Percentiles rank a stretch among this genome's conserved stretches.
These are phyloP conservation scores for Rallus crepitans DNA, from an alignment of 2,797 vertebrate genomes.

Conservation along the genomic window DNA sequence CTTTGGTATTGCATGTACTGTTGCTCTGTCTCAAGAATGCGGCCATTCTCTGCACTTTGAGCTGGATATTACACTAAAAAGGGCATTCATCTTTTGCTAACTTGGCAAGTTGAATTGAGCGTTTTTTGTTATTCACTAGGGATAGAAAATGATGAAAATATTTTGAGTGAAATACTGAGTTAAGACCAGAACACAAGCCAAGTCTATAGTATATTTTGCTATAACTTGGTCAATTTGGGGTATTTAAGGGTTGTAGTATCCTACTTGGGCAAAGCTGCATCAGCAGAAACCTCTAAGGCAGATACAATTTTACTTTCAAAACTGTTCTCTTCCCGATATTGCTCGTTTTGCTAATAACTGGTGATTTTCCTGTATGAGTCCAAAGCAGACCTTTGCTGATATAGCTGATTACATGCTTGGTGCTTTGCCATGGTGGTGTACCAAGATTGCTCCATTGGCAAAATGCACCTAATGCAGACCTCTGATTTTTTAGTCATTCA, in stretches of 20 bases:
- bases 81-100: not conserved
- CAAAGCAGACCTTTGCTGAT: slow-evolving; percentile 20
- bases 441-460: slow-evolving; percentile 3
- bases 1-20: not conserved
- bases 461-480: not conserved
- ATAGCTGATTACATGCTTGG: not conserved
- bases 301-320: slow-evolving; percentile 13
- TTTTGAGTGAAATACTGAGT: not conserved
- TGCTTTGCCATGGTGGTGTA: not conserved
- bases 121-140: not conserved
- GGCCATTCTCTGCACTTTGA: not conserved
- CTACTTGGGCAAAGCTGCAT: not conserved
- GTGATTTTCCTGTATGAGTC: not conserved
- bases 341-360: slow-evolving; percentile 4
- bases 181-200: not conserved
- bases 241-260: not conserved
- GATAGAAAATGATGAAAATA: not conserved
- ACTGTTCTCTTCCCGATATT: slow-evolving; percentile 12
- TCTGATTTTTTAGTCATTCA: slow-evolving; percentile 39
- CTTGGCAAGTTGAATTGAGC: not conserved
- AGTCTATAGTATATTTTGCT: not conserved
- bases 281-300: not conserved
- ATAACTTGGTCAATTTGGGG: not conserved
- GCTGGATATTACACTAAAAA: not conserved
- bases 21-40: not conserved